Percentiles rank a stretch among this genome's conserved stretches.
phyloP scores from a whole-genome alignment of 2,888 invertebrate genomes.

The Noctua janthe region DNA sequence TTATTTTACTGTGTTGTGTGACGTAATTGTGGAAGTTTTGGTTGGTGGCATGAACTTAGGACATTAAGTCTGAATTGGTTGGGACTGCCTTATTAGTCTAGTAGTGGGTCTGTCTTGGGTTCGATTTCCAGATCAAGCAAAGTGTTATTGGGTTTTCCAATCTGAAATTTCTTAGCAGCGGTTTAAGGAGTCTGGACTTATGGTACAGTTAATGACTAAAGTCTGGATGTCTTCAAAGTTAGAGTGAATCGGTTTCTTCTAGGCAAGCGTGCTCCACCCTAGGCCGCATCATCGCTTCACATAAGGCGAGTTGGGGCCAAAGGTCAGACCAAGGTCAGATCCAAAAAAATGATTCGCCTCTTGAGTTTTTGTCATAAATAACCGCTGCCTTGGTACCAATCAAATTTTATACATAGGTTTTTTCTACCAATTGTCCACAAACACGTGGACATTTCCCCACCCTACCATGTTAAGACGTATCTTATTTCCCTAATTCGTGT shows the following conservation, averaged over 20 bases:
- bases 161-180: not conserved
- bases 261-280: not conserved
- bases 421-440: not conserved
- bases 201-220: not conserved
- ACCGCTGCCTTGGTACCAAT: not conserved
- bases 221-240: not conserved
- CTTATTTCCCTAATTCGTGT: slow-evolving; percentile 34
- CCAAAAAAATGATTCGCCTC: not conserved
- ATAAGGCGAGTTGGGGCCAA: not conserved
- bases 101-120: not conserved
- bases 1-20: slow-evolving; percentile 55
- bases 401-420: not conserved
- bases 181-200: not conserved
- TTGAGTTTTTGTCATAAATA: not conserved
- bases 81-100: not conserved
- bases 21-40: slow-evolving; percentile 40
- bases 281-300: not conserved
- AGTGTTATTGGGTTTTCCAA: not conserved
- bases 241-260: not conserved
- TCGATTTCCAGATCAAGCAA: not conserved
- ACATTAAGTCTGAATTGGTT: not conserved
- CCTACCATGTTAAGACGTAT: not conserved
- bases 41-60: slow-evolving; percentile 1
- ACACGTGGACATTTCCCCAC: not conserved
- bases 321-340: not conserved